phyloP scores from a whole-genome alignment of 1,140 invertebrate species.

The Carcinoscorpius rotundicauda region DNA sequence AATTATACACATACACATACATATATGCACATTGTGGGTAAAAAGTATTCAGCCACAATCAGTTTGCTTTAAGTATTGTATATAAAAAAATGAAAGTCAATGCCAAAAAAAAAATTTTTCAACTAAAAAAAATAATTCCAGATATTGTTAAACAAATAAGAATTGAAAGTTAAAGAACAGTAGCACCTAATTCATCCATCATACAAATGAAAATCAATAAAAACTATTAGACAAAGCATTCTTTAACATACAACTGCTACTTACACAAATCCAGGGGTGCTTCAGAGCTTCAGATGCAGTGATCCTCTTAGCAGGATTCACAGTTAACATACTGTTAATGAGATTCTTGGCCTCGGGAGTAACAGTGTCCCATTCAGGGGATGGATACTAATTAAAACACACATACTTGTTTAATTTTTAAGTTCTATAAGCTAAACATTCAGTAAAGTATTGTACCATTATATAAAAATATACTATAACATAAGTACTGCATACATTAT shows the following conservation, averaged over 20 bases:
- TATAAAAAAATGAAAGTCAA: neutral
- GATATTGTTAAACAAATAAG: too few relatives aligned
- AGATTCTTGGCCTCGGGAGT: slow-evolving; percentile 99
- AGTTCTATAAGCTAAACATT: neutral
- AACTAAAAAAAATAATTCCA: neutral
- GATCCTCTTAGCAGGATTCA: slow-evolving; percentile 95
- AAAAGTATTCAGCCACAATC: too few relatives aligned
- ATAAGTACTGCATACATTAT: too few relatives aligned
- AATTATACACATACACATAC: too few relatives aligned
- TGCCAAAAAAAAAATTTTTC: neutral
- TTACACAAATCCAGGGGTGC: slow-evolving; percentile 99
- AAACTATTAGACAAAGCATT: too few relatives aligned
- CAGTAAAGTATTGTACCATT: too few relatives aligned
- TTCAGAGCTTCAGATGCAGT: slow-evolving; percentile 95
- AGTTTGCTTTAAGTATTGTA: neutral
- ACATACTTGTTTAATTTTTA: neutral
- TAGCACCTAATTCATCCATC: too few relatives aligned
- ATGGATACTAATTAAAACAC: slow-evolving; percentile 68
- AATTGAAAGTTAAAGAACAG: too few relatives aligned
- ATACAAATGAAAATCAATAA: too few relatives aligned
- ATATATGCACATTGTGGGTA: too few relatives aligned
- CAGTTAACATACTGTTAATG: slow-evolving; percentile 99
- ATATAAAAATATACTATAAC: too few relatives aligned
- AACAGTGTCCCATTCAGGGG: slow-evolving; percentile 99
- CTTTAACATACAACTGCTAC: slow-evolving; percentile 27